Base-by-base conservation (phyloP, 2,113 vertebrate genomes). In the Engystomops pustulosus region DNA sequence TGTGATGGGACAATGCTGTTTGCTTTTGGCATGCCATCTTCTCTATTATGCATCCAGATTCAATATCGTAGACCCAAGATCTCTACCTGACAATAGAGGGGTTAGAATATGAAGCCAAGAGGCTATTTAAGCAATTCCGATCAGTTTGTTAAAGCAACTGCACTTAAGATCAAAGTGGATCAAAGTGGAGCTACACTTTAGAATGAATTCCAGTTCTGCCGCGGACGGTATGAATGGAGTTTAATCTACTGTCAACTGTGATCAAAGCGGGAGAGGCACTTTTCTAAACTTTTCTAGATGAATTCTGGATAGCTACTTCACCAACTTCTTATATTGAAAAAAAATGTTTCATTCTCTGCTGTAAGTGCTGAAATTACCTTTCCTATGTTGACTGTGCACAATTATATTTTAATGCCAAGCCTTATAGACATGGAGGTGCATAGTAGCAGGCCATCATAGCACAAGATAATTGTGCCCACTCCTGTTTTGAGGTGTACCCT, bases 111-210 rank as follows among this genome's bases (percentile, higher is more conserved):
- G 15, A 65, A 65, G 60, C 27, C 27, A 18, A 65, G 30, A 65
- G 30, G 55, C 55, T 60, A 60, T 65, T 18, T 65, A 32, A 65
- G 23, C 30, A 65, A 65, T 34, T 32, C 27, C 32, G 32, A 65
- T 65, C 27, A 65, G 30, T 65, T 32, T 34, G 5, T 65, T 3
- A 65, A 65, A 32, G 60, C 60, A 32, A 30, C 30, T 34, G 32
- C 60, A 65, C 60, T 65, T 65, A 32, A 65, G 60, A 65, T 65
- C 12, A 34, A 65, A 62, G 58, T 30, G 25, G 27, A 65, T 32
- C 23, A 60, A 60, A 62, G 58, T 62, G 58, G 58, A 30, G 5
- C 32, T 67, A 10, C 6, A 34, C 62, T 36, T 20, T 34, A 20
- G 62, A 34, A 36, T 34, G 17, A 34, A 67, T 34, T 65, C n/a